Conservation (phyloP, 2,113 vertebrate species). For the Tetraodon nigroviridis region DNA sequence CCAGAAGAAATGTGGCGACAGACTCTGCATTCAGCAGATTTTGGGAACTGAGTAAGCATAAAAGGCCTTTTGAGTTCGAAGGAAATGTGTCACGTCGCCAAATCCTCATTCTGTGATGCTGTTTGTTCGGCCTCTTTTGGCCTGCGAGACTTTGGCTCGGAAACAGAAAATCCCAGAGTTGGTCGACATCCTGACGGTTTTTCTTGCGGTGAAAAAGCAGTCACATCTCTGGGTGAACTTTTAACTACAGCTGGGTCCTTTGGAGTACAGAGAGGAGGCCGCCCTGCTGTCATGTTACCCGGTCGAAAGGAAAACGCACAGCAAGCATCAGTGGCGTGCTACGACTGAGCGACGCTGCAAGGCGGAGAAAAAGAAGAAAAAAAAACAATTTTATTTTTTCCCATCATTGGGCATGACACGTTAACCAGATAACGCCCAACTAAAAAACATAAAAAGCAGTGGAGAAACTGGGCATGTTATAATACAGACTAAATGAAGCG, state of each 20-base stretch:
- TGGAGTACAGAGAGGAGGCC: neutral
- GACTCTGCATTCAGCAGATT: conserved; percentile 38
- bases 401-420: neutral
- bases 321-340: conserved; percentile 20
- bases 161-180: too few relatives aligned
- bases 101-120: neutral
- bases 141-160: too few relatives aligned
- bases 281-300: conserved; percentile 2
- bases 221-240: too few relatives aligned
- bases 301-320: conserved; percentile 24
- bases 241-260: neutral
- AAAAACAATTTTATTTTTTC: conserved; percentile 26
- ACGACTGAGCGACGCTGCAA: conserved; percentile 15
- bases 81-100: conserved; percentile 3
- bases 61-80: conserved; percentile 18
- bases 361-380: neutral
- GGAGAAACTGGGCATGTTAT: too few relatives aligned
- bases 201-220: too few relatives aligned
- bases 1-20: conserved; percentile 12
- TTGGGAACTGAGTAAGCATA: conserved; percentile 20
- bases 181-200: too few relatives aligned
- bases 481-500: too few relatives aligned
- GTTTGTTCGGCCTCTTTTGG: neutral
- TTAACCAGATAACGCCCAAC: too few relatives aligned
- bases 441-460: too few relatives aligned